Conservation (phyloP, 2,113 vertebrate species). For the Lonchura striata region DNA sequence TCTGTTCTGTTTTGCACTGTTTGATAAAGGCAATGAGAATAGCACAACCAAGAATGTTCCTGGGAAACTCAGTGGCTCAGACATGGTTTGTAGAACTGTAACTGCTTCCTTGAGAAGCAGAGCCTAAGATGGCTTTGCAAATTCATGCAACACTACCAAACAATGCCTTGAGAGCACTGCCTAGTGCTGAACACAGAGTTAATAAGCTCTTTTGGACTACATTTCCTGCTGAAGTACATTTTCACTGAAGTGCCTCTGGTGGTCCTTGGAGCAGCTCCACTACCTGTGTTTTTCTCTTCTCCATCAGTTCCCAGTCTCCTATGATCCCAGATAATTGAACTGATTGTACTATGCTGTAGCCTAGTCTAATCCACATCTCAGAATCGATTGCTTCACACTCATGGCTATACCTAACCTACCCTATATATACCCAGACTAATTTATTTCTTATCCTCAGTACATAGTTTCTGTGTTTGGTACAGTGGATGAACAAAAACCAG, state of each 20-base stretch:
- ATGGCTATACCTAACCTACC: neutral
- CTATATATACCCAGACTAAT: neutral
- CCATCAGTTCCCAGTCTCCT: neutral
- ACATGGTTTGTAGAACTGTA: neutral
- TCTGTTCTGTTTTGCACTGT: neutral
- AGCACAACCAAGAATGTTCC: neutral
- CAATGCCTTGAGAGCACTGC: neutral
- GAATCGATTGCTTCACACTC: neutral
- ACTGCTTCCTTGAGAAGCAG: neutral
- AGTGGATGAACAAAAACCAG: neutral
- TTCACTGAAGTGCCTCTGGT: neutral
- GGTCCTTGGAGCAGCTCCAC: neutral
- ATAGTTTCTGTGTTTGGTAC: neutral
- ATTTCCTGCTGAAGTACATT: neutral
- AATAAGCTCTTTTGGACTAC: neutral
- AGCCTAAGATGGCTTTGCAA: neutral
- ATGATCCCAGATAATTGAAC: neutral
- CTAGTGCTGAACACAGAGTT: neutral
- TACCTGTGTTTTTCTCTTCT: neutral
- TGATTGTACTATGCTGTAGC: neutral
- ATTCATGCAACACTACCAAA: neutral
- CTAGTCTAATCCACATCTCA: neutral
- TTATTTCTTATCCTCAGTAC: neutral
- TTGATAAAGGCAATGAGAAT: neutral
- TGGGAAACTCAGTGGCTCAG: neutral